Evolutionary conservation across 2,797 vertebrate species (phyloP).

Genomic region (Microchirus variegatus): DNA sequence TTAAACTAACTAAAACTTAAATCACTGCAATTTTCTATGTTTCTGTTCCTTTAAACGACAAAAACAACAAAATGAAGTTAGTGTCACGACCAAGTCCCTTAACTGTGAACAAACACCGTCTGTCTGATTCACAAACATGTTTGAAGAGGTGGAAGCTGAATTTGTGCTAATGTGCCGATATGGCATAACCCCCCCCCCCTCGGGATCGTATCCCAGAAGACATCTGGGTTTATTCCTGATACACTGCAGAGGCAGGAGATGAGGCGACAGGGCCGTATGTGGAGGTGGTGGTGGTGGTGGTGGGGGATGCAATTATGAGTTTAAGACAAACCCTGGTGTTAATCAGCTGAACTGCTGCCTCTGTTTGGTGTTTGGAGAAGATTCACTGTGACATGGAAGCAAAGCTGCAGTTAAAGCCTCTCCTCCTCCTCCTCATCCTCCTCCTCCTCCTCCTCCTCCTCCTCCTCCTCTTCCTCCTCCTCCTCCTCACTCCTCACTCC

Average conservation of each 20-base stretch:
- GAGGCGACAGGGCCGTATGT: slow-evolving; percentile 8
- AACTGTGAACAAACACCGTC: too few species aligned
- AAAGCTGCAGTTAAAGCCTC: slow-evolving; percentile 44
- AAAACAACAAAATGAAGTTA: too few species aligned
- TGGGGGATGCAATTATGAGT: slow-evolving; percentile 62
- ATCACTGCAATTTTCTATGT: too few species aligned
- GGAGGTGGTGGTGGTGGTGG: not conserved
- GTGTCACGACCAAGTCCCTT: too few species aligned
- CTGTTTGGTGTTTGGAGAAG: slow-evolving; percentile 46
- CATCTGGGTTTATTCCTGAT: slow-evolving; percentile 44
- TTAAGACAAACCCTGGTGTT: slow-evolving; percentile 52
- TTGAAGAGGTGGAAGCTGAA: too few species aligned
- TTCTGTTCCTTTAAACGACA: too few species aligned
- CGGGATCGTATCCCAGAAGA: slow-evolving; percentile 52
- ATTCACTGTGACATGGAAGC: slow-evolving; percentile 48
- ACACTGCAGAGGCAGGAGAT: slow-evolving; percentile 26
- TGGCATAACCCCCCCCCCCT: too few species aligned
- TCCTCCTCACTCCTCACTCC: too few species aligned
- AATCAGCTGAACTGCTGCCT: slow-evolving; percentile 67
- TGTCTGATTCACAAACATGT: too few species aligned
- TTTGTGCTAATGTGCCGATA: too few species aligned
- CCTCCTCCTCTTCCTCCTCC: slow-evolving; percentile 6
- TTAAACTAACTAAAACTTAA: too few species aligned
- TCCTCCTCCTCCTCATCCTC: slow-evolving; percentile 12
- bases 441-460: slow-evolving; percentile 10